Evolutionary conservation across 1,140 invertebrate genomes (phyloP).

Genomic region (Aricia agestis): DNA sequence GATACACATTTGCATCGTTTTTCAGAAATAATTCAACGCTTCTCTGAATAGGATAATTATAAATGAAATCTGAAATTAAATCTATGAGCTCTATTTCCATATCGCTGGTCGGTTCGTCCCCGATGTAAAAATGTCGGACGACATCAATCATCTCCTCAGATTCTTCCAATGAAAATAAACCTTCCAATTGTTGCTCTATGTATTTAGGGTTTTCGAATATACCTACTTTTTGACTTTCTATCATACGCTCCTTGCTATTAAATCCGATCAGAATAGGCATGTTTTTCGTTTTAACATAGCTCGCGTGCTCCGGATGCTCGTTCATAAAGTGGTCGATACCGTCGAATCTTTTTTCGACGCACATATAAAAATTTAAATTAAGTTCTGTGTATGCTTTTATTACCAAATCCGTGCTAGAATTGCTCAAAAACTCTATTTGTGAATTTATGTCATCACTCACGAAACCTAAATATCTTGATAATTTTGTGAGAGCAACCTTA

Average conservation of each 20-base stretch:
- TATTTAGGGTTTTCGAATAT: slow-evolving; percentile 14
- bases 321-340: slow-evolving; percentile 27
- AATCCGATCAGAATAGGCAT: neutral
- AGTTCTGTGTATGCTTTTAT: slow-evolving; percentile 25
- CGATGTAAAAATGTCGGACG: slow-evolving; percentile 35
- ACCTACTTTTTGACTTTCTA: neutral
- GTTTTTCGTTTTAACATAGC: neutral
- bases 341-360: slow-evolving; percentile 25
- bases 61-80: slow-evolving; percentile 32
- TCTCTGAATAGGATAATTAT: slow-evolving; percentile 27
- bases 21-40: slow-evolving; percentile 28
- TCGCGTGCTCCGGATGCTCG: neutral
- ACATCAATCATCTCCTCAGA: slow-evolving; percentile 25
- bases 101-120: slow-evolving; percentile 22
- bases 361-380: slow-evolving; percentile 19
- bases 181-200: slow-evolving; percentile 20
- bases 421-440: slow-evolving; percentile 30
- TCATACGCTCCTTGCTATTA: neutral
- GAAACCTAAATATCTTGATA: slow-evolving; percentile 34
- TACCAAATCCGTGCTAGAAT: slow-evolving; percentile 23
- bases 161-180: slow-evolving; percentile 25
- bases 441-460: slow-evolving; percentile 28
- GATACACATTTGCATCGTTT: slow-evolving; percentile 29
- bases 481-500: neutral
- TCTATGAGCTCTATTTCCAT: slow-evolving; percentile 26